Conservation (phyloP, 30 jellyfish, hydroid and myxozoan species). For the Haliclystus octoradiatus region DNA sequence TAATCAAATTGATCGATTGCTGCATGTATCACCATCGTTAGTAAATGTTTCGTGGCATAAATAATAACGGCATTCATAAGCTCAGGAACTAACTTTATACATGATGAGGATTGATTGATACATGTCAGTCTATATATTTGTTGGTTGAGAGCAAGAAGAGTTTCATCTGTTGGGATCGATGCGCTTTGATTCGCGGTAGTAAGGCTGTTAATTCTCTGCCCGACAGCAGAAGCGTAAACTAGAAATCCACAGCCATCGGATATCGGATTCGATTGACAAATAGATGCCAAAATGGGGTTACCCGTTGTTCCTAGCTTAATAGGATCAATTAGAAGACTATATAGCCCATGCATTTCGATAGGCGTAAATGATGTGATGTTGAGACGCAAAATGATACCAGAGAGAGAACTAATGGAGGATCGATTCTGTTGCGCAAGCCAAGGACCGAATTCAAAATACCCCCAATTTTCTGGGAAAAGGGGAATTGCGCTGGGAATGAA, state of each 20-base stretch:
- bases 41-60: slow-evolving; percentile 38
- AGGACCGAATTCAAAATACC: slow-evolving; percentile 30
- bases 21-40: slow-evolving; percentile 27
- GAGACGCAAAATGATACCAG: not conserved
- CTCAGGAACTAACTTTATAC: not conserved
- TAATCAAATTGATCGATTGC: slow-evolving; percentile 23
- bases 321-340: slow-evolving; percentile 19
- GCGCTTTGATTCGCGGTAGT: not conserved
- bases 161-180: not conserved
- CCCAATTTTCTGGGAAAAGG: slow-evolving; percentile 29
- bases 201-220: not conserved
- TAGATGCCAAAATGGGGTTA: slow-evolving; percentile 8
- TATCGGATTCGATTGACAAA: slow-evolving; percentile 26
- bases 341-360: slow-evolving; percentile 41
- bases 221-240: slow-evolving; percentile 6
- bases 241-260: slow-evolving; percentile 45
- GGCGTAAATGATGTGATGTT: slow-evolving; percentile 8
- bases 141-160: not conserved
- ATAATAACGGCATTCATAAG: slow-evolving; percentile 5
- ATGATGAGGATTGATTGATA: slow-evolving; percentile 8
- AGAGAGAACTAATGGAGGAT: slow-evolving; percentile 5
- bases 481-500: slow-evolving; percentile 1
- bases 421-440: slow-evolving; percentile 22
- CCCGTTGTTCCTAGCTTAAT: slow-evolving; percentile 32
- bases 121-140: slow-evolving; percentile 30